Conservation (phyloP, 2,888 invertebrate genomes). For the Noctua fimbriata region DNA sequence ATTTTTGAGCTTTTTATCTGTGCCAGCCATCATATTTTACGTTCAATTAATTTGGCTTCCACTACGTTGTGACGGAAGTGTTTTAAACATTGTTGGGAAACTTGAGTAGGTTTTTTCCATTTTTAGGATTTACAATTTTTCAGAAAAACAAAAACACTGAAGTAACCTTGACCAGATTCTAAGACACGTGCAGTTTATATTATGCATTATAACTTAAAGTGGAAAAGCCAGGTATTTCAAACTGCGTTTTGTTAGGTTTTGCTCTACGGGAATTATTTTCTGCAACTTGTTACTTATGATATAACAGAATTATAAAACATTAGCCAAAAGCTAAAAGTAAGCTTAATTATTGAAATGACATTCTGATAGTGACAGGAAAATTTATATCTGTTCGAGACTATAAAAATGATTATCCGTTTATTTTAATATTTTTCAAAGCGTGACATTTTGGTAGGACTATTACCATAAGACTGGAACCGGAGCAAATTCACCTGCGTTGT, state of each 20-base stretch:
- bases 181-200: constrained; percentile 46
- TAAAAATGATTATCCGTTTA: constrained; percentile 54
- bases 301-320: background rate
- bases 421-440: constrained; percentile 43
- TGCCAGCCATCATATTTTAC: background rate
- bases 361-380: constrained; percentile 52
- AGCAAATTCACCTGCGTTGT: constrained; percentile 66
- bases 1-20: background rate
- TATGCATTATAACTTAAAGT: constrained; percentile 33
- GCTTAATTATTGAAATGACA: constrained; percentile 48
- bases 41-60: background rate
- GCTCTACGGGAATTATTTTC: background rate
- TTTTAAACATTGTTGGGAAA: background rate
- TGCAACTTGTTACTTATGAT: background rate
- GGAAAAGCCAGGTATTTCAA: constrained; percentile 9
- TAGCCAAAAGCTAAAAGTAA: constrained; percentile 32
- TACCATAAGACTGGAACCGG: constrained; percentile 49
- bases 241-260: constrained; percentile 16
- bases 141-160: constrained; percentile 18
- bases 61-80: background rate
- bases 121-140: constrained; percentile 6
- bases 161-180: constrained; percentile 37
- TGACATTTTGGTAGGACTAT: constrained; percentile 49
- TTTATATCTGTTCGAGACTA: constrained; percentile 38
- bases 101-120: background rate